Conservation (phyloP, 2,113 vertebrate genomes). For the Tragulus kanchil region DNA sequence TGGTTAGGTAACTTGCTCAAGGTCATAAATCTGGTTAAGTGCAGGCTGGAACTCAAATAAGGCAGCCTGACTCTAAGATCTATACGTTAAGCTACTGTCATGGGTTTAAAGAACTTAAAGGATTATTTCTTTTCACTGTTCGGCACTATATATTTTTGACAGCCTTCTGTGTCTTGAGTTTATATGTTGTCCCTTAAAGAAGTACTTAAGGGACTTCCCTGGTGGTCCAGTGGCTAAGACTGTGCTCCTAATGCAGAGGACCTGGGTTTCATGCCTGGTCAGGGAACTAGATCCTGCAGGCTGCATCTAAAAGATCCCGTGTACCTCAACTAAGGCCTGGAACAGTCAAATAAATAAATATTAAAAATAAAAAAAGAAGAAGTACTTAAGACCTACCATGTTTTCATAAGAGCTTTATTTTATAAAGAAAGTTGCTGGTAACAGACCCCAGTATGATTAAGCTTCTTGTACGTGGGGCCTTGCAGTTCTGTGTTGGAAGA, state of each 20-base stretch:
- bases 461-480: not conserved
- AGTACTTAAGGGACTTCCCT: not conserved
- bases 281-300: too few relatives aligned
- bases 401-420: slow-evolving; percentile 48
- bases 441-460: not conserved
- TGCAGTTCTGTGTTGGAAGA: not conserved
- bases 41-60: slow-evolving; percentile 39
- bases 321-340: too few relatives aligned
- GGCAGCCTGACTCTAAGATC: not conserved
- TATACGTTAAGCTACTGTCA: not conserved
- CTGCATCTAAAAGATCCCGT: too few relatives aligned
- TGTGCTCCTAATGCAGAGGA: too few relatives aligned
- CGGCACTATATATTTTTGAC: slow-evolving; percentile 39
- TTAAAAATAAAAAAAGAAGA: not conserved
- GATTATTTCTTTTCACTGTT: not conserved
- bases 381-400: not conserved
- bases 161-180: not conserved
- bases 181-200: not conserved
- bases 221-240: too few relatives aligned
- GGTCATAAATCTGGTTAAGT: not conserved
- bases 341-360: too few relatives aligned
- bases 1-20: slow-evolving; percentile 42
- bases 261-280: too few relatives aligned
- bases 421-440: slow-evolving; percentile 13
- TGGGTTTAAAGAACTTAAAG: slow-evolving; percentile 52